A percentile compares a stretch with the other conserved stretches of the same genome.
These are phyloP conservation scores for Microcebus murinus DNA, from an alignment of 2,113 vertebrate genomes.

Conservation along the genomic window DNA sequence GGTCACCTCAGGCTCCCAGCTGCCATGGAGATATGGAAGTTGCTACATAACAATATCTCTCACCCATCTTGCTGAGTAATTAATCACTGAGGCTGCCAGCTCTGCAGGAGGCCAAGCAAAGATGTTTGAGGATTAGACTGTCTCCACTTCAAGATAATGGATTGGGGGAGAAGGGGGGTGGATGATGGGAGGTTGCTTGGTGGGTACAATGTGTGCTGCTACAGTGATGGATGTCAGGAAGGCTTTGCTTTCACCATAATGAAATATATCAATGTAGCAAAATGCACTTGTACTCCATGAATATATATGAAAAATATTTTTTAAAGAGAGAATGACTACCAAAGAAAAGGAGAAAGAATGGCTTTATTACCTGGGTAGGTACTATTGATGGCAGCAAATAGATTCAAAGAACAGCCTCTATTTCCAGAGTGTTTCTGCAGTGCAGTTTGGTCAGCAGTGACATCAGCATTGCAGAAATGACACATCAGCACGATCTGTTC, in stretches of 20 bases:
- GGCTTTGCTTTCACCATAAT: too few relatives aligned
- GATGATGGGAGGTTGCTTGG: too few relatives aligned
- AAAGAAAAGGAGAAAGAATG: too few relatives aligned
- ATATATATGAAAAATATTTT: too few relatives aligned
- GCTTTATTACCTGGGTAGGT: neutral
- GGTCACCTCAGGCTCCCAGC: neutral
- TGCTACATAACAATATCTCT: neutral
- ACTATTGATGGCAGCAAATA: neutral
- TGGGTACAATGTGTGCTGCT: too few relatives aligned
- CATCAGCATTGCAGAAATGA: slow-evolving; percentile 26
- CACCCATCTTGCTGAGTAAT: neutral
- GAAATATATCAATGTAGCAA: too few relatives aligned
- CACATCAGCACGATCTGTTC: neutral
- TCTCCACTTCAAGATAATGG: neutral
- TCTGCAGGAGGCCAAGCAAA: neutral
- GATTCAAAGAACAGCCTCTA: neutral
- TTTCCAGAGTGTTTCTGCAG: neutral
- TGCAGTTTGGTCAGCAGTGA: neutral
- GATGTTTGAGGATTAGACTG: neutral
- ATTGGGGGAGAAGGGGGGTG: neutral
- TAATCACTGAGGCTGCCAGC: neutral
- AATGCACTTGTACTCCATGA: too few relatives aligned
- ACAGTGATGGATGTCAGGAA: too few relatives aligned
- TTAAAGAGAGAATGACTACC: neutral
- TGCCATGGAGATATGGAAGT: neutral